phyloP scores from a whole-genome alignment of 2,113 vertebrate genomes.

The Thinocorus orbignyianus region DNA sequence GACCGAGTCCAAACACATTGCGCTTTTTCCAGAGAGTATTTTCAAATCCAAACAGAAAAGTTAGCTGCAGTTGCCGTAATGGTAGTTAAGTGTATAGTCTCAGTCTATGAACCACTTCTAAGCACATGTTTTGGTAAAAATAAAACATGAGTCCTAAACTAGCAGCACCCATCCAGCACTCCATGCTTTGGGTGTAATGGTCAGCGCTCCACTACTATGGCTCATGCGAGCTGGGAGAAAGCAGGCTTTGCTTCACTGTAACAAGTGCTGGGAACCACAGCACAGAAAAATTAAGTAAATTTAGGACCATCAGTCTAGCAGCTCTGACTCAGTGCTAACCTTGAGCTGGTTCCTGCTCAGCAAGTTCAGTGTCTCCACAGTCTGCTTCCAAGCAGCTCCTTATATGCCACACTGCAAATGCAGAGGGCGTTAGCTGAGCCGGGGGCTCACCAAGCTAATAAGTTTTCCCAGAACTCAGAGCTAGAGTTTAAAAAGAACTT shows the following conservation, averaged over 20 bases:
- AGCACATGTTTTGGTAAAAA: not conserved
- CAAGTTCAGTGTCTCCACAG: not conserved
- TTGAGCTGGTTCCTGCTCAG: not conserved
- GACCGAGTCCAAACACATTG: not conserved
- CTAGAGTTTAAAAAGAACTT: not conserved
- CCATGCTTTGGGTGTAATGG: not conserved
- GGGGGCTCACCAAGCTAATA: not conserved
- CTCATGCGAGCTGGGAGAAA: not conserved
- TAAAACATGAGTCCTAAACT: not conserved
- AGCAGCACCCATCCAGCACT: not conserved
- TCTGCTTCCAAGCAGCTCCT: not conserved
- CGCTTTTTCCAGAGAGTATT: not conserved
- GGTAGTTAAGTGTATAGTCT: too few species aligned
- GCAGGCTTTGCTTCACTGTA: not conserved
- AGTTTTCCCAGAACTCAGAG: not conserved
- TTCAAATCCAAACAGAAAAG: not conserved
- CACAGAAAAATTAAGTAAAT: not conserved
- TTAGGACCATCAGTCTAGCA: not conserved
- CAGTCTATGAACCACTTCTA: not conserved
- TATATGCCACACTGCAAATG: not conserved
- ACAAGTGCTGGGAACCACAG: not conserved
- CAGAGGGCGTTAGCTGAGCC: not conserved
- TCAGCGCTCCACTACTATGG: not conserved
- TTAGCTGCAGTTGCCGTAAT: too few species aligned
- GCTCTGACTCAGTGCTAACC: not conserved